Conservation (phyloP, 2,797 vertebrate genomes). For the Poliocrania exsul region DNA sequence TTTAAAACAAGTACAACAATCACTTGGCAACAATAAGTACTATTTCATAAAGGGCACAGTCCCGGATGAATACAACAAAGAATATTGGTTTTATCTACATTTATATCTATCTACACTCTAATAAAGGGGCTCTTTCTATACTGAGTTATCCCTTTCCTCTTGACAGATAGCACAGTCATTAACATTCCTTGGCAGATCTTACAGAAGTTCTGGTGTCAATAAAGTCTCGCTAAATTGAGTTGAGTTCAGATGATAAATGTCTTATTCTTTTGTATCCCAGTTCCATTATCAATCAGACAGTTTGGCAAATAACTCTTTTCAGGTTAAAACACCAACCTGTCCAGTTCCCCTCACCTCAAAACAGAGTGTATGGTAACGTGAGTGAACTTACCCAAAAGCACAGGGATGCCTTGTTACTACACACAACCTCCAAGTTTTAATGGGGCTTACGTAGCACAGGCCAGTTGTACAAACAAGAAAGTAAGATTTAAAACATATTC, state of each 20-base stretch:
- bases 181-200: slow-evolving; percentile 59
- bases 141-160: not conserved
- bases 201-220: slow-evolving; percentile 63
- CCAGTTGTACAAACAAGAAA: slow-evolving; percentile 68
- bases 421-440: not conserved
- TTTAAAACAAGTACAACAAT: not conserved
- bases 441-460: not conserved
- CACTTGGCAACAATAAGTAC: not conserved
- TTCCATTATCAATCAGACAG: slow-evolving; percentile 37
- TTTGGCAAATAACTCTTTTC: slow-evolving; percentile 1
- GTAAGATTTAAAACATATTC: slow-evolving; percentile 70
- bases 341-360: not conserved
- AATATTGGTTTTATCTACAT: not conserved
- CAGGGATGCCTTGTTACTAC: not conserved
- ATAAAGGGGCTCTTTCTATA: slow-evolving; percentile 5
- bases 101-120: slow-evolving; percentile 28
- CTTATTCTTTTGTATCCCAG: slow-evolving; percentile 3
- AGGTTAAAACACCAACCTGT: not conserved
- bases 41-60: not conserved
- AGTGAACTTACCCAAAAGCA: not conserved
- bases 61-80: not conserved
- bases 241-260: slow-evolving; percentile 43
- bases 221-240: slow-evolving; percentile 42
- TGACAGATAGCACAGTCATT: slow-evolving; percentile 44
- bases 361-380: not conserved